phyloP scores from a whole-genome alignment of 2,888 invertebrate species.

The Aethes cnicana region DNA sequence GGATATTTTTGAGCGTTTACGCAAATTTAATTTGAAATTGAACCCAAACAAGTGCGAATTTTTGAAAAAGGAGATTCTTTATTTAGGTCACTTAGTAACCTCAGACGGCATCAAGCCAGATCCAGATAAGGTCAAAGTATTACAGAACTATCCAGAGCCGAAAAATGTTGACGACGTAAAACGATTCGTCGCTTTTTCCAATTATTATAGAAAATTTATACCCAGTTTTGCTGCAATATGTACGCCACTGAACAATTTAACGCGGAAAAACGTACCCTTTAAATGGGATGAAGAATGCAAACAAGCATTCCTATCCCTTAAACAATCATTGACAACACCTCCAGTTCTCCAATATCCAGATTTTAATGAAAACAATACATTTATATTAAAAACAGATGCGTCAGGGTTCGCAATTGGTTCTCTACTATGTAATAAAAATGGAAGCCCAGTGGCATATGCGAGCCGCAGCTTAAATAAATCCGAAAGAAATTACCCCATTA shows the following conservation, averaged over 20 bases:
- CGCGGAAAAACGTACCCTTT: no score
- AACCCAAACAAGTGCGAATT: constrained; percentile 33
- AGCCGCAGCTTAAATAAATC: constrained; percentile 38
- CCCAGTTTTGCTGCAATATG: no score
- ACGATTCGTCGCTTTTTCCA: constrained; percentile 40
- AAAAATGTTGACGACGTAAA: no score
- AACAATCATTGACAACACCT: no score
- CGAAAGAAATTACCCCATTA: constrained; percentile 37
- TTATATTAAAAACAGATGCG: no score
- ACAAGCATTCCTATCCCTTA: no score
- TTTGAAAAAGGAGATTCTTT: no score
- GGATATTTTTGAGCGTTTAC: constrained; percentile 38
- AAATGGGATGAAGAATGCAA: no score
- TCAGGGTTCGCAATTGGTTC: no score
- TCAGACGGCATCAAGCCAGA: constrained; percentile 27
- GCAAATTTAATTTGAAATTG: constrained; percentile 42
- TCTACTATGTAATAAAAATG: constrained; percentile 25
- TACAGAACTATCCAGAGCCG: constrained; percentile 1
- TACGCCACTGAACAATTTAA: no score
- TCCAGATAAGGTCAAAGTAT: constrained; percentile 21
- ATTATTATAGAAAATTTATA: constrained; percentile 39
- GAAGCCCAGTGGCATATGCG: constrained; percentile 38
- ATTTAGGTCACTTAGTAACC: constrained; percentile 38
- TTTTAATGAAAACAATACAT: no score
- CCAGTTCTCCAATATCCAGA: no score